Percentiles rank a stretch among this genome's conserved stretches.
Conservation (phyloP, 1,140 invertebrate species). For the Calosoma granatense region DNA sequence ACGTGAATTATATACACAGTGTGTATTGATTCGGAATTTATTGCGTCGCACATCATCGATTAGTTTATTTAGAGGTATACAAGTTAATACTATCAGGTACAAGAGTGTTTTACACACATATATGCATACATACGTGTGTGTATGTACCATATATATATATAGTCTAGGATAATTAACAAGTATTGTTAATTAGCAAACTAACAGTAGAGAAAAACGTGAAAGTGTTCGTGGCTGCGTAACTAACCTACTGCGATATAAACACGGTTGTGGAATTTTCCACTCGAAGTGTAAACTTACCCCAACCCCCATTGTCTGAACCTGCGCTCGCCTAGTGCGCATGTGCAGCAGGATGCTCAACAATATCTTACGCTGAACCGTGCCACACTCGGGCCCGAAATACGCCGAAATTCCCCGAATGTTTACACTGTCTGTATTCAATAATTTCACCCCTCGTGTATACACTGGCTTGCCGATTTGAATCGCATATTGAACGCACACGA, state of each 20-base stretch:
- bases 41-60: too few species aligned
- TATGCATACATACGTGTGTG: conserved; percentile 1
- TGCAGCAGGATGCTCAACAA: background rate
- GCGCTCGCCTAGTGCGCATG: background rate
- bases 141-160: conserved; percentile 1
- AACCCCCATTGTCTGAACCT: too few species aligned
- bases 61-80: too few species aligned
- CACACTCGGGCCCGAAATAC: background rate
- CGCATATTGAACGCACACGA: background rate
- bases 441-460: background rate
- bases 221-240: background rate
- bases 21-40: too few species aligned
- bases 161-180: background rate
- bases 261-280: conserved; percentile 4
- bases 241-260: conserved; percentile 5
- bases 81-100: too few species aligned
- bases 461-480: background rate
- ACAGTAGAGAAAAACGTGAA: background rate
- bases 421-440: background rate
- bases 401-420: background rate
- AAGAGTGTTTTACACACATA: too few species aligned
- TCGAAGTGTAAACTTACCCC: too few species aligned
- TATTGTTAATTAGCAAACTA: background rate
- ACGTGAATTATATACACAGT: too few species aligned
- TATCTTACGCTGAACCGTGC: background rate